Evolutionary conservation across 1,140 invertebrate species (phyloP), one percentile per base, ranked within the genome.

Genomic region (Drosophila sp.): DNA sequence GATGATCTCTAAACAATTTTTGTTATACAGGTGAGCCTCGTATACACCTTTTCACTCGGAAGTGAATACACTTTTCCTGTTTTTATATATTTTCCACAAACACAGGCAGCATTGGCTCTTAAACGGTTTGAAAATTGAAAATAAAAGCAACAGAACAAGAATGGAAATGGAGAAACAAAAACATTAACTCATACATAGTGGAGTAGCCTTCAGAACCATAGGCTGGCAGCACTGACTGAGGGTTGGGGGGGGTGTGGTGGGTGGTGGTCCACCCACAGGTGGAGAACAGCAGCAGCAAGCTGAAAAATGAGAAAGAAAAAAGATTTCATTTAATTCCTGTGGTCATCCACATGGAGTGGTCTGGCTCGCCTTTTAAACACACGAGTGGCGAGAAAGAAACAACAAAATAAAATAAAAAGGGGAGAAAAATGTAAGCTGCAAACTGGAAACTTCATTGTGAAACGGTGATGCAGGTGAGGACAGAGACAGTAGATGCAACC

Each of bases 271-370:
- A 29, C 57, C 60, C 10, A 58, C 40, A 60, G 57, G 64, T 71
- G 63, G 60, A 67, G 44, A 66, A 25, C 40, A 38, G 32, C 50
- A 38, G 32, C 50, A 71, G 25, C 47, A 38, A 57, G 47, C 54
- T 54, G 54, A 27, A 38, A 57, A 57, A 65, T 60, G 54, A 29
- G 23, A 35, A 63, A 61, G 27, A 76, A 76, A 81, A 72, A 82
- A 72, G 69, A 86, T 79, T 86, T 70, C 79, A 82, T 87, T 86
- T 87, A 83, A 83, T 83, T 86, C 79, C 83, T 86, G 83, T 87
- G 84, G 83, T 83, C 84, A 79, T 79, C 69, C 79, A 76, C 69
- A 56, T 86, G 79, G 69, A 86, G 83, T 86, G 84, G 79, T 86
- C 83, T 87, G 79, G 76, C 76, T 79, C 66, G 79, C 83, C 80